Conservation (phyloP, 1,140 invertebrate genomes). For the Hypsibius dujardini region DNA sequence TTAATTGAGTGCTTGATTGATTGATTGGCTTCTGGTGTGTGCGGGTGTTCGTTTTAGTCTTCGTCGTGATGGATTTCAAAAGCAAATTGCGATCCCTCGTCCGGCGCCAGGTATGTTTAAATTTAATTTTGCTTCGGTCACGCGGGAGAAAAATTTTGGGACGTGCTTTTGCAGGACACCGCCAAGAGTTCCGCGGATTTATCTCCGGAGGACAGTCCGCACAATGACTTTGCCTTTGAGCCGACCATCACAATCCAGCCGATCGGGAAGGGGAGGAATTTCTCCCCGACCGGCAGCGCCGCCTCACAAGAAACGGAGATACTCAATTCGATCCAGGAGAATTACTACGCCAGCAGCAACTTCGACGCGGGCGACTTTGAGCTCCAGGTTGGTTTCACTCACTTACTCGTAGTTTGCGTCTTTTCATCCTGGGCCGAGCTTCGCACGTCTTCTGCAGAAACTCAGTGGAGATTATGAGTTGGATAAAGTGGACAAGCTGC, state of each 20-base stretch:
- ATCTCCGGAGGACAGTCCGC: background rate
- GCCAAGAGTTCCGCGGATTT: background rate
- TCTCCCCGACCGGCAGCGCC: background rate
- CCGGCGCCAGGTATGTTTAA: background rate
- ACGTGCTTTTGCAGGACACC: background rate
- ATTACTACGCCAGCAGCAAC: conserved; percentile 44
- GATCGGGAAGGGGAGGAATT: background rate
- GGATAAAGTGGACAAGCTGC: background rate
- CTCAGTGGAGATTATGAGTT: conserved; percentile 6
- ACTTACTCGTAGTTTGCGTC: background rate
- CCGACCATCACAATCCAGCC: conserved; percentile 10
- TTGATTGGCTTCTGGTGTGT: no score
- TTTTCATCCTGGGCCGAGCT: background rate
- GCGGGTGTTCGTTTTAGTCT: no score
- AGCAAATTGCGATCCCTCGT: conserved; percentile 13
- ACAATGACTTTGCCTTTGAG: background rate
- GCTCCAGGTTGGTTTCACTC: conserved; percentile 36
- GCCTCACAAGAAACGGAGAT: conserved; percentile 36
- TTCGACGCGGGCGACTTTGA: conserved; percentile 51
- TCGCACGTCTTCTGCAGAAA: conserved; percentile 11
- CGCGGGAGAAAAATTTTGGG: background rate
- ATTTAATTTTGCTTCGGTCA: background rate
- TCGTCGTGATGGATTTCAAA: background rate
- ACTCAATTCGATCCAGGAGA: conserved; percentile 47
- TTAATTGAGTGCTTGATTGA: no score